Conservation (phyloP, 1,140 invertebrate genomes). For the Diachasmimorpha longicaudata region DNA sequence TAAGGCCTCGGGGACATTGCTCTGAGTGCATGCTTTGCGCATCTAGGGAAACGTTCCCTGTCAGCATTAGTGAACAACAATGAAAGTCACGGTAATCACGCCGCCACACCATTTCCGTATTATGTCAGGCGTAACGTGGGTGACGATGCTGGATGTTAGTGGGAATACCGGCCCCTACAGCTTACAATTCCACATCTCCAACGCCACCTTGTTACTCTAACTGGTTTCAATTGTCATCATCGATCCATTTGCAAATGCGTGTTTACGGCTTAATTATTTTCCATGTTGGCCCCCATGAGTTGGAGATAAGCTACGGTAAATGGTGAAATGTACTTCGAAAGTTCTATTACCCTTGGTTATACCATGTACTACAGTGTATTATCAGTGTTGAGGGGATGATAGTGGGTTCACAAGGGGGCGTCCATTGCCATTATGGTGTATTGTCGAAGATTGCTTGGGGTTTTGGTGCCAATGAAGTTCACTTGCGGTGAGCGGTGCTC, state of each 20-base stretch:
- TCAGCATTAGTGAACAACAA: conserved; percentile 31
- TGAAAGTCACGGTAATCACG: conserved; percentile 32
- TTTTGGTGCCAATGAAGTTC: too few species aligned
- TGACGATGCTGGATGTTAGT: conserved; percentile 16
- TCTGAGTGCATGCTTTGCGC: conserved; percentile 12
- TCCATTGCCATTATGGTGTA: too few species aligned
- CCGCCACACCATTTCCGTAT: conserved; percentile 28
- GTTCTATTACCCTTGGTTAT: neutral
- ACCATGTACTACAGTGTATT: too few species aligned
- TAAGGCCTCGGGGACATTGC: conserved; percentile 23
- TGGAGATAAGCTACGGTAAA: neutral
- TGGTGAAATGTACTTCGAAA: neutral
- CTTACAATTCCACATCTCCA: neutral
- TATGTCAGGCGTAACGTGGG: conserved; percentile 22
- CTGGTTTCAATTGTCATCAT: conserved; percentile 28
- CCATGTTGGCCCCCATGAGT: neutral
- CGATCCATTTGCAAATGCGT: conserved; percentile 19
- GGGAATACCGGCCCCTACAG: neutral
- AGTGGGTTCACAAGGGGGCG: too few species aligned
- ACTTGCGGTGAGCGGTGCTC: too few species aligned
- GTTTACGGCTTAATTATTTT: conserved; percentile 28
- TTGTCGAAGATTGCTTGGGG: too few species aligned
- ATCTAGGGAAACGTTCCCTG: conserved; percentile 15
- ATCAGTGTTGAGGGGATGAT: too few species aligned
- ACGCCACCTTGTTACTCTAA: neutral